Evolutionary conservation across 2,797 vertebrate genomes (phyloP).

Genomic region (Protosalanx chinensis): DNA sequence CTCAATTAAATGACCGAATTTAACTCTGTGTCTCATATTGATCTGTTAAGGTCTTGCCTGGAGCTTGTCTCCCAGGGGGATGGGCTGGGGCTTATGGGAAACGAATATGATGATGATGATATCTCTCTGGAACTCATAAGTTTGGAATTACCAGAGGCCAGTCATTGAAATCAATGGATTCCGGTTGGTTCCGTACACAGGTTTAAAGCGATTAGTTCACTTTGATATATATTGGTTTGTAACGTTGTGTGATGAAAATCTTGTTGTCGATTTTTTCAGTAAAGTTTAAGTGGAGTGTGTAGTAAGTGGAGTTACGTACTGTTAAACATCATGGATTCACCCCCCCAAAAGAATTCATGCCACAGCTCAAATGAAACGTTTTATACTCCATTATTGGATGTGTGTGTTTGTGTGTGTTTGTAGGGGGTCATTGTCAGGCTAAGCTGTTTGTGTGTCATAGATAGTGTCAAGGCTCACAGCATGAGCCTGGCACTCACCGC

Average conservation of each 20-base stretch:
- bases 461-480: slow-evolving; percentile 68
- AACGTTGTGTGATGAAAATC: background rate
- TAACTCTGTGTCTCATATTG: slow-evolving; percentile 56
- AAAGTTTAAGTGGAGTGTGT: background rate
- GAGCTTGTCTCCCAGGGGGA: slow-evolving; percentile 38
- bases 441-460: slow-evolving; percentile 65
- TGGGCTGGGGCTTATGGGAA: slow-evolving; percentile 25
- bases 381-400: background rate
- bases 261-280: background rate
- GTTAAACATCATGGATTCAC: background rate
- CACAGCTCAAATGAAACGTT: slow-evolving; percentile 5
- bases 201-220: slow-evolving; percentile 22
- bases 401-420: slow-evolving; percentile 47
- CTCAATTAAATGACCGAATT: slow-evolving; percentile 66
- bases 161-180: slow-evolving; percentile 14
- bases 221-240: background rate
- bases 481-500: slow-evolving; percentile 62
- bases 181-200: slow-evolving; percentile 9
- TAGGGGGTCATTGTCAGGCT: slow-evolving; percentile 60
- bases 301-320: background rate
- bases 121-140: slow-evolving; percentile 11
- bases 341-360: background rate
- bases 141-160: slow-evolving; percentile 21
- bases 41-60: slow-evolving; percentile 47
- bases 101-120: slow-evolving; percentile 46